Percentiles rank a stretch among this genome's conserved stretches.
Conservation (phyloP, 2,797 vertebrate species). For the Argentina silus region DNA sequence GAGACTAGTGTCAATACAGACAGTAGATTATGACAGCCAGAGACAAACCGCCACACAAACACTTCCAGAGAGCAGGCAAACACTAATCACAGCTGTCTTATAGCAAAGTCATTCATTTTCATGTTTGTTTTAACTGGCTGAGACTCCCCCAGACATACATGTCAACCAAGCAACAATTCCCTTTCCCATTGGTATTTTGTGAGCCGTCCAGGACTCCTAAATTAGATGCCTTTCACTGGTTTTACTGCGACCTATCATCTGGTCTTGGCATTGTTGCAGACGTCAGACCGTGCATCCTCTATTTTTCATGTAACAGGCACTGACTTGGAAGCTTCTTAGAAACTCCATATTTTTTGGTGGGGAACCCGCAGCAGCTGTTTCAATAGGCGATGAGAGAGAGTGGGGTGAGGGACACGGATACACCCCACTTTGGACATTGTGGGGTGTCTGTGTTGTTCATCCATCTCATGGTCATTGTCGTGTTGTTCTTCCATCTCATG, state of each 20-base stretch:
- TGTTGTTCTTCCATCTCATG: neutral
- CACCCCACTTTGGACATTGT: neutral
- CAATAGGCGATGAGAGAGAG: constrained; percentile 32
- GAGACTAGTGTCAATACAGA: constrained; percentile 28
- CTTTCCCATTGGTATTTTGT: constrained; percentile 58
- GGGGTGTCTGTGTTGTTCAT: neutral
- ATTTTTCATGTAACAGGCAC: constrained; percentile 17
- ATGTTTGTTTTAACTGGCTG: constrained; percentile 70
- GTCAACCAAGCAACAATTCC: constrained; percentile 51
- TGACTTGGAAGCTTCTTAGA: constrained; percentile 43
- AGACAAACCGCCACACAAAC: constrained; percentile 40
- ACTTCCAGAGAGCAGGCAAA: constrained; percentile 41
- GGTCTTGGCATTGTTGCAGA: constrained; percentile 66
- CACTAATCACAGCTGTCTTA: constrained; percentile 51
- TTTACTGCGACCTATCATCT: constrained; percentile 77
- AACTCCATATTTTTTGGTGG: constrained; percentile 43
- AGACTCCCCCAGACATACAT: constrained; percentile 58
- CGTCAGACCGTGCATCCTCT: constrained; percentile 38
- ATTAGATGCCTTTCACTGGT: constrained; percentile 69
- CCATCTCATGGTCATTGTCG: neutral
- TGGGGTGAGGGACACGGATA: neutral
- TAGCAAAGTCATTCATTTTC: constrained; percentile 56
- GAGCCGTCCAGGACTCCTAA: constrained; percentile 60
- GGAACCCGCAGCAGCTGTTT: constrained; percentile 71
- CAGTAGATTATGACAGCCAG: constrained; percentile 29